Evolutionary conservation across 1,140 invertebrate genomes (phyloP), one percentile per base, ranked within the genome.

Genomic region (Camponotus pennsylvanicus): DNA sequence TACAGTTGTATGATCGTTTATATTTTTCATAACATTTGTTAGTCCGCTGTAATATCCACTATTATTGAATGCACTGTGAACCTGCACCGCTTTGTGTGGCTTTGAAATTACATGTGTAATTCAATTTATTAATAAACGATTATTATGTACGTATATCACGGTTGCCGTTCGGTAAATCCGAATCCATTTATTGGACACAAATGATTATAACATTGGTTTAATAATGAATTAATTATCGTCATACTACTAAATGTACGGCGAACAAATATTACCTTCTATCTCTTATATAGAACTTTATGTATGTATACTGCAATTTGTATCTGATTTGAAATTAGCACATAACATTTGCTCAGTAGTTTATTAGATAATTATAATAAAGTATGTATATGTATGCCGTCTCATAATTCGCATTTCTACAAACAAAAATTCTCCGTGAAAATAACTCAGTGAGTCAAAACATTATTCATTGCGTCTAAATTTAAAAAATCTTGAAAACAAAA

Each of bases 141-240:
- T 59, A 80, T 80, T 21, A 32, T 5, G 9, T 66, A 32, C 9
- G 9, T 66, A n/a, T 8, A 34, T 13, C 8, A n/a, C 32, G 9
- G 34, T 40, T 32, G 21, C 37, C 34, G 8, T 13, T 8, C 34
- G 37, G 6, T 45, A 32, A 71, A 27, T 6, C 27, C 37, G 18
- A 59, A 82, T 82, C 40, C 18, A 11, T 73, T 82, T 45, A 71
- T 40, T 3, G n/a, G 13, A 42, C 11, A 42, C 13, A 27, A 63
- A 61, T 8, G 13, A 34, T 63, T 49, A 61, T n/a, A 59, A n/a
- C 13, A 52, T 69, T 37, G 32, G 18, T 42, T 70, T 70, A 59
- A 80, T 70, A 70, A 70, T 70, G 59, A 59, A 80, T 69, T 69
- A 59, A 80, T 40, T n/a, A 70, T 21, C n/a, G 21, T 75, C 49